Percentiles rank a stretch among this genome's conserved stretches.
Conservation (phyloP, 2,888 invertebrate genomes). For the Erebia ligea region DNA sequence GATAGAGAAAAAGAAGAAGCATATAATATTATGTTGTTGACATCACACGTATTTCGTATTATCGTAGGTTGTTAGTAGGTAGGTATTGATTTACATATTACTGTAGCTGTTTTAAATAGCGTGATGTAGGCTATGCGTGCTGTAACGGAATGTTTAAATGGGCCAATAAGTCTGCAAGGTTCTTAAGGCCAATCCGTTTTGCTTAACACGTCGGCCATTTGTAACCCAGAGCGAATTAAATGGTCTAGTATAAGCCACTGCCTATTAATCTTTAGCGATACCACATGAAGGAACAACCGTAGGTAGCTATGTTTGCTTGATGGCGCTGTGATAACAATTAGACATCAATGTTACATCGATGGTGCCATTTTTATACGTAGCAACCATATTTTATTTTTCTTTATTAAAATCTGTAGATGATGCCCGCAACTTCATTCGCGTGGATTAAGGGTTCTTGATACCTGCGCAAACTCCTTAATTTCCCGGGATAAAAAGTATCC, state of each 20-base stretch:
- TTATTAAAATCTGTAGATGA: too few species aligned
- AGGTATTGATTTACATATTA: slow-evolving; percentile 17
- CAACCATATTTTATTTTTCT: too few species aligned
- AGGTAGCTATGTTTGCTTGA: background rate
- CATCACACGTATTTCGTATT: background rate
- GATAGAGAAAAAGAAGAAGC: too few species aligned
- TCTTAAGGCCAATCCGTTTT: slow-evolving; percentile 45
- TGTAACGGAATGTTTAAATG: slow-evolving; percentile 40
- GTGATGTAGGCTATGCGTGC: slow-evolving; percentile 30
- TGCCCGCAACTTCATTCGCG: too few species aligned
- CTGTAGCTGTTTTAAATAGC: slow-evolving; percentile 21
- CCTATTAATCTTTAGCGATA: slow-evolving; percentile 49
- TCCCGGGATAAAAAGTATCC: too few species aligned
- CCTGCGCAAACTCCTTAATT: too few species aligned
- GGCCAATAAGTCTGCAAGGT: slow-evolving; percentile 38
- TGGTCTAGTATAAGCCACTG: slow-evolving; percentile 45
- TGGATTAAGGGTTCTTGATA: too few species aligned
- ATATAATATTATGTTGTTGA: too few species aligned
- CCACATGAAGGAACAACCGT: slow-evolving; percentile 23
- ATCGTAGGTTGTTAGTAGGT: background rate
- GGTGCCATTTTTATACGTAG: too few species aligned
- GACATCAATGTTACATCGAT: too few species aligned
- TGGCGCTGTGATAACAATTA: too few species aligned
- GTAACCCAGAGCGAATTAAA: slow-evolving; percentile 49
- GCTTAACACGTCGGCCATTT: slow-evolving; percentile 50